A percentile compares a stretch with the other conserved stretches of the same genome.
These are phyloP conservation scores for Papilio gigon DNA, from an alignment of 2,888 invertebrate species.

Conservation along the genomic window DNA sequence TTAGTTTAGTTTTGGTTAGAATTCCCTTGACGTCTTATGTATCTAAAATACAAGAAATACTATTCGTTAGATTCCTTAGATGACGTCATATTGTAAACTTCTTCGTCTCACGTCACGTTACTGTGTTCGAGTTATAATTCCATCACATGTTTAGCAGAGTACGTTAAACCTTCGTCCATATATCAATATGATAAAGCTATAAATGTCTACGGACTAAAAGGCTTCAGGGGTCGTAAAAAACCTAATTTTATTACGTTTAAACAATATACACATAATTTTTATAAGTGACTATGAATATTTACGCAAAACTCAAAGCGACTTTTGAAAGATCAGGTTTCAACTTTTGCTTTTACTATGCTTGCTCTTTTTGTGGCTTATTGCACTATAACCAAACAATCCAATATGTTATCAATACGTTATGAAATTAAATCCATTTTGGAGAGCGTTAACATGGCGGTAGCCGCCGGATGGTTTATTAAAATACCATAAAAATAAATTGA, in stretches of 20 bases:
- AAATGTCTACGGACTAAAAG: slow-evolving; percentile 2
- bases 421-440: background rate
- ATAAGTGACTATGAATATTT: background rate
- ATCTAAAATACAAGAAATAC: too few relatives aligned
- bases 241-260: background rate
- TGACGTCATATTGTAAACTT: too few relatives aligned
- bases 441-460: background rate
- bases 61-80: too few relatives aligned
- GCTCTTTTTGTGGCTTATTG: background rate
- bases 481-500: background rate
- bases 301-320: background rate
- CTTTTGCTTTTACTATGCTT: too few relatives aligned
- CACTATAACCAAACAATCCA: background rate
- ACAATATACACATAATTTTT: background rate
- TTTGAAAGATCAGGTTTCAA: too few relatives aligned
- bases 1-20: too few relatives aligned
- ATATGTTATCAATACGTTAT: background rate
- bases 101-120: background rate
- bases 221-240: background rate
- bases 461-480: background rate
- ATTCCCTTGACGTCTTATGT: too few relatives aligned
- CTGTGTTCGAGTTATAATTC: background rate
- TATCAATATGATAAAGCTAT: slow-evolving; percentile 9
- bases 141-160: background rate
- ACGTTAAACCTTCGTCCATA: background rate